phyloP scores from a whole-genome alignment of 2,797 vertebrate genomes.

The Cirrhinus molitorella region DNA sequence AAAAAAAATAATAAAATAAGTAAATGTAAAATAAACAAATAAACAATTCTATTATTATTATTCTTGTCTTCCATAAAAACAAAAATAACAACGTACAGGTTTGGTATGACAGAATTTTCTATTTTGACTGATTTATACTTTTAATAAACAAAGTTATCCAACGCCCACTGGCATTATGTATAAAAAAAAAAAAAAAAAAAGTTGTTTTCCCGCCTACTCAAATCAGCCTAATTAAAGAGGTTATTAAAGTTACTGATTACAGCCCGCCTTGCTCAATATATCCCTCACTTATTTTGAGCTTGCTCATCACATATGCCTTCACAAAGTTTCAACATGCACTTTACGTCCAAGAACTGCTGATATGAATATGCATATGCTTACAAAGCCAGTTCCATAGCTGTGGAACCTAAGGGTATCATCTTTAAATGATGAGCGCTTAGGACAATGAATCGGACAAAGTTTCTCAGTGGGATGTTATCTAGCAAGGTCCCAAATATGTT shows the following conservation, averaged over 20 bases:
- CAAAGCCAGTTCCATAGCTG: not conserved
- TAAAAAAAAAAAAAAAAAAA: not conserved
- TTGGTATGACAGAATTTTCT: not conserved
- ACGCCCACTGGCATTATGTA: not conserved
- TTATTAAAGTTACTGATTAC: constrained; percentile 23
- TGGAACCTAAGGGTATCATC: not conserved
- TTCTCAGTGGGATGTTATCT: not conserved
- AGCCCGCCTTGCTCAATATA: not conserved
- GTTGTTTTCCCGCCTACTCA: not conserved
- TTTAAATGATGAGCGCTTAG: not conserved
- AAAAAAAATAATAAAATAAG: not conserved
- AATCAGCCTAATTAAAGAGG: constrained; percentile 16
- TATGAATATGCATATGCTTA: constrained; percentile 17
- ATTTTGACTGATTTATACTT: constrained; percentile 4
- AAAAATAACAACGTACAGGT: not conserved
- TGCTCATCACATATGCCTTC: constrained; percentile 16
- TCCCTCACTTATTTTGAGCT: constrained; percentile 9
- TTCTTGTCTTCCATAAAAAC: not conserved
- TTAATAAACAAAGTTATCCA: constrained; percentile 31
- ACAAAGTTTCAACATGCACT: constrained; percentile 18
- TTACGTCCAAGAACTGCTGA: constrained; percentile 7
- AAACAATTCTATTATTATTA: not conserved
- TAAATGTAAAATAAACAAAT: no score
- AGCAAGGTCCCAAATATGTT: not conserved
- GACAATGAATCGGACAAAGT: not conserved